Evolutionary conservation across 2,797 vertebrate genomes (phyloP).

Genomic region (Spheniscus humboldti): DNA sequence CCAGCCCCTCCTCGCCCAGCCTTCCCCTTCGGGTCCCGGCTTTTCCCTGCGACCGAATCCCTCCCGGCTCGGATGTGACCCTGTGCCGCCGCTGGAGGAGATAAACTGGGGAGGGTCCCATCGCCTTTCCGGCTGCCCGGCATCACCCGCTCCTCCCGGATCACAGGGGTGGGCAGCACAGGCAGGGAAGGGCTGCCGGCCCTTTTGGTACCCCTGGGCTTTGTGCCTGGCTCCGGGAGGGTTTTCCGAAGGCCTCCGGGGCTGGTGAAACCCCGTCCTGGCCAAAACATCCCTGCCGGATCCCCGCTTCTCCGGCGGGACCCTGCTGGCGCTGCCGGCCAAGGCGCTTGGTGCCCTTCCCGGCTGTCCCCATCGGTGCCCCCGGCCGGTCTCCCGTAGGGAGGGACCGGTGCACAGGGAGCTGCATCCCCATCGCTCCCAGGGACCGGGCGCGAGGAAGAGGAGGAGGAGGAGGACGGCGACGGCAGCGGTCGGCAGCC

Average conservation of each 20-base stretch:
- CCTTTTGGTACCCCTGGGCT: background rate
- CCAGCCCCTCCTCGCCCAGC: background rate
- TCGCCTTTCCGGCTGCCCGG: background rate
- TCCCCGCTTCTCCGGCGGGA: fast-evolving
- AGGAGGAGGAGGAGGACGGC: background rate
- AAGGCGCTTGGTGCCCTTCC: background rate
- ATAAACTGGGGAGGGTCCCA: background rate
- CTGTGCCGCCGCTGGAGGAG: background rate
- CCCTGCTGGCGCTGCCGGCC: background rate
- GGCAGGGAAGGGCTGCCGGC: background rate
- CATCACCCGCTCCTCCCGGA: background rate
- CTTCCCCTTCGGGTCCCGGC: background rate
- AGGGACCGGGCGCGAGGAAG: fast-evolving
- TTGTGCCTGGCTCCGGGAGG: background rate
- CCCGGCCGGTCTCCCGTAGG: background rate
- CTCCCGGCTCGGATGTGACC: background rate
- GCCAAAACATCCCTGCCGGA: background rate
- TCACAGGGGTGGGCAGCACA: background rate
- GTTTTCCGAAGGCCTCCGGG: background rate
- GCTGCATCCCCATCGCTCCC: background rate
- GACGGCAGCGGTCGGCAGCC: background rate
- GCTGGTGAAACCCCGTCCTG: background rate
- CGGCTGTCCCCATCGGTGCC: background rate
- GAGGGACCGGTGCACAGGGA: background rate
- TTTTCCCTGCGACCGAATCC: fast-evolving